Conservation (phyloP, 2,113 vertebrate genomes). For the Toxostoma redivivum region DNA sequence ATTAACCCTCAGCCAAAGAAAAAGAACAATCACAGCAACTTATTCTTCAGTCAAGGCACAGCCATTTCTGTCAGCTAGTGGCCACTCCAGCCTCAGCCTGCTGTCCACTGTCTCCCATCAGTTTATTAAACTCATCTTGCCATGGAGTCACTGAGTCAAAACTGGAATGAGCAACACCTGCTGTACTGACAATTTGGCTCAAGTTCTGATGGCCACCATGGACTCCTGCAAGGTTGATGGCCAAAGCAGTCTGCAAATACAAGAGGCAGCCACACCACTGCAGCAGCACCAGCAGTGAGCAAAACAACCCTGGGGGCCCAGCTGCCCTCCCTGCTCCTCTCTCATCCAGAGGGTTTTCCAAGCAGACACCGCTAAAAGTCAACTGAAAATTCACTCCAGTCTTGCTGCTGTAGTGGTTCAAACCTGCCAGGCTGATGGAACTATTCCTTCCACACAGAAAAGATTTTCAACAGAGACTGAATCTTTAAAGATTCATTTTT, state of each 20-base stretch:
- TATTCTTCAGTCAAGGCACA: not conserved
- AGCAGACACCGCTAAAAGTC: not conserved
- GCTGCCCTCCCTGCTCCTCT: not conserved
- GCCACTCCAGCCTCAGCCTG: not conserved
- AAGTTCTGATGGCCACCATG: not conserved
- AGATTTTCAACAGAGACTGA: not conserved
- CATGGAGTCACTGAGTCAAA: not conserved
- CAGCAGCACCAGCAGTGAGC: not conserved
- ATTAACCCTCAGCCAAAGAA: not conserved
- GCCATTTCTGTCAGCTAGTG: not conserved
- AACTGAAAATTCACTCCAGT: not conserved
- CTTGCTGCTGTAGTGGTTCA: not conserved
- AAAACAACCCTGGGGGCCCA: not conserved
- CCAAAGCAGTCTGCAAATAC: not conserved
- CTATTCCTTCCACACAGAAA: not conserved
- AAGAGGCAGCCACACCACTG: not conserved
- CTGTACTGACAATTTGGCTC: not conserved
- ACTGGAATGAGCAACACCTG: not conserved
- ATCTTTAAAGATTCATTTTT: not conserved
- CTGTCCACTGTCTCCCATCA: not conserved
- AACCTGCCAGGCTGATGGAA: not conserved
- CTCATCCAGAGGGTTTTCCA: not conserved
- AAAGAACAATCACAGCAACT: not conserved
- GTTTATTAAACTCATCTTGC: not conserved
- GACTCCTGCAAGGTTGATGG: not conserved